A percentile compares a stretch with the other conserved stretches of the same genome.
Evolutionary conservation across 1,140 invertebrate genomes (phyloP).

Genomic region (Drosophila nigrodunni): DNA sequence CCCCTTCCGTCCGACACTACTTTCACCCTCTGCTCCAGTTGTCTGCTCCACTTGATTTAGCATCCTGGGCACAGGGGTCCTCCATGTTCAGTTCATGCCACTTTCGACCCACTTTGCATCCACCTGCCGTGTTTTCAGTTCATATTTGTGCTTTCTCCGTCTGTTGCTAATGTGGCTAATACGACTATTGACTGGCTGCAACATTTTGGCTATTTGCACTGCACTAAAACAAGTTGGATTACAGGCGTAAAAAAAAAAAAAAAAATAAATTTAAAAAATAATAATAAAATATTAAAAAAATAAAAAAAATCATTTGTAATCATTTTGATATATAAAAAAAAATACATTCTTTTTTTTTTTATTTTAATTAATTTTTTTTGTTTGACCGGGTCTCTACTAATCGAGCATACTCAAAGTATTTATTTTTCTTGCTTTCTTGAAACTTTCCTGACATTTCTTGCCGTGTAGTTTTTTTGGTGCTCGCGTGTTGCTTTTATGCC

Average conservation of each 20-base stretch:
- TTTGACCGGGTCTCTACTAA: not conserved
- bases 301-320: too few relatives aligned
- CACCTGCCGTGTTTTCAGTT: constrained; percentile 32
- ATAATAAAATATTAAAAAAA: too few relatives aligned
- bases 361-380: too few relatives aligned
- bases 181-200: constrained; percentile 12
- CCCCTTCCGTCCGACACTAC: not conserved
- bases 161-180: constrained; percentile 32
- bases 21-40: not conserved
- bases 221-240: not conserved
- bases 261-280: too few relatives aligned
- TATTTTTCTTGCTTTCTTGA: not conserved
- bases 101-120: constrained; percentile 38
- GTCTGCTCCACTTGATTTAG: constrained; percentile 32
- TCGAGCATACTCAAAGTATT: not conserved
- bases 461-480: constrained; percentile 20
- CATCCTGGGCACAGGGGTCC: constrained; percentile 5
- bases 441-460: not conserved
- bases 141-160: constrained; percentile 36
- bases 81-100: constrained; percentile 10
- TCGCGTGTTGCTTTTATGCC: constrained; percentile 24
- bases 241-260: too few relatives aligned
- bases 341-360: too few relatives aligned
- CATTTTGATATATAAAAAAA: too few relatives aligned
- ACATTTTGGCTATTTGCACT: constrained; percentile 12